Base-by-base conservation (phyloP, 2,797 vertebrate genomes). In the Phrynocephalus vlangalii region DNA sequence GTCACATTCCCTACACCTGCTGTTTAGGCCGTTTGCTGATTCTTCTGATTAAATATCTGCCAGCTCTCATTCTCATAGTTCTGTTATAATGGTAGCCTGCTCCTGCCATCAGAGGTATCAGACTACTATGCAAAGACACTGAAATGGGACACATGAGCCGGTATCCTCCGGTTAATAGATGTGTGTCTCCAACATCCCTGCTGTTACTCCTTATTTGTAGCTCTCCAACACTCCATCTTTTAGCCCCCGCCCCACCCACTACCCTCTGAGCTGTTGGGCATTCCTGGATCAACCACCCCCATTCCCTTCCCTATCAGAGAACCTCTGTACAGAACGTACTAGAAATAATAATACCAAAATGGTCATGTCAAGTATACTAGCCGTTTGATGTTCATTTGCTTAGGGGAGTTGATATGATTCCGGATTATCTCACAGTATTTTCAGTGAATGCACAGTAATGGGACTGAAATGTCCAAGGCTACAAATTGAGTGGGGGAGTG, bases 381-480 rank as follows among this genome's bases (percentile, higher is more conserved):
- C 73, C 78, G 52, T 44, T 79, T 56, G 18, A 38, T 78, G 9
- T 83, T 79, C 56, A 38, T 70, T 83, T 78, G 24, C 66, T 87
- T 70, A 72, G 81, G 73, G 63, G 73, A 38, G 52, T 38, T 22
- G 20, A 48, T 48, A 80, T 63, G 24, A n/a, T 24, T 48, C 6
- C 24, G 48, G 71, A 70, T 78, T 83, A 71, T 70, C 8, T 18
- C 78, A 50, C 71, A 24, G 26, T 68, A 16, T 44, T 83, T 67
- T 87, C 68, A 78, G 70, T 77, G n/a, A 38, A 60, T 70, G 70
- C 38, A 68, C 68, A 50, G 16, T 70, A 87, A 60, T 73, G 24
- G 70, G 66, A 60, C 60, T 83, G 48, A 60, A 60, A 83, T 44
- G 30, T 71, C 33, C 66, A 78, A 78, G 30, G 24, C 9, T 71